Base-by-base conservation (phyloP, 2,113 vertebrate species). In the Scophthalmus maximus region DNA sequence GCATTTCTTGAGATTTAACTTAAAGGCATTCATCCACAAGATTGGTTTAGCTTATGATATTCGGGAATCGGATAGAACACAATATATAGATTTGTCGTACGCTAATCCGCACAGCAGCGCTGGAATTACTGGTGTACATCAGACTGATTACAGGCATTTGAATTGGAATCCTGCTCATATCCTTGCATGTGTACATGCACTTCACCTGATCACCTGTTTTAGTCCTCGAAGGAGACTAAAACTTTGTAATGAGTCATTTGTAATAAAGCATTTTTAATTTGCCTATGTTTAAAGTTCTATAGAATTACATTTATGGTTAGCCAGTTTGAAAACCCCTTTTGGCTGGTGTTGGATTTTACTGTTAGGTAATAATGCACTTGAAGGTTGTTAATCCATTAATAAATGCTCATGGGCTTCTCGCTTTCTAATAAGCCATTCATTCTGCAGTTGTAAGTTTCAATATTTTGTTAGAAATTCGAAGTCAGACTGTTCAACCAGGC, bases 1-100 rank as follows among this genome's bases (percentile, higher is more conserved):
- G 38, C 85, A 88, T 86, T 83, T 90, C 22, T 87, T 83, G 32
- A 86, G 73, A 88, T 89, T 83, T 87, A 88, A 87, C 74, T 88
- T 90, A 83, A 86, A 87, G 51, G 76, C 86, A 32, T 82, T 91
- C 92, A 89, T 91, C 89, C 92, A 88, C 87, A 89, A 85, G 85
- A 90, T 89, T 85, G 87, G 85, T 87, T 89, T 88, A 82, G 82
- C 62, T 88, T 90, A 81, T 87, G 73, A 90, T 83, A 78, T 83
- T 87, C 75, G 20, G 65, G 62, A n/a, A 79, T 68, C 3, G 18
- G 50, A 67, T n/a, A 66, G 83, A 78, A 75, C 59, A 74, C 70
- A 66, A 62, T 73, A 68, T 78, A 79, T 58, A 79, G 72, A 77
- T 84, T 87, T 84, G 76, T 76, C 26, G 58, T 47, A 47, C 20